Percentiles rank a stretch among this genome's conserved stretches.
Conservation (phyloP, 2,888 invertebrate species). For the Pasiphila rectangulata region DNA sequence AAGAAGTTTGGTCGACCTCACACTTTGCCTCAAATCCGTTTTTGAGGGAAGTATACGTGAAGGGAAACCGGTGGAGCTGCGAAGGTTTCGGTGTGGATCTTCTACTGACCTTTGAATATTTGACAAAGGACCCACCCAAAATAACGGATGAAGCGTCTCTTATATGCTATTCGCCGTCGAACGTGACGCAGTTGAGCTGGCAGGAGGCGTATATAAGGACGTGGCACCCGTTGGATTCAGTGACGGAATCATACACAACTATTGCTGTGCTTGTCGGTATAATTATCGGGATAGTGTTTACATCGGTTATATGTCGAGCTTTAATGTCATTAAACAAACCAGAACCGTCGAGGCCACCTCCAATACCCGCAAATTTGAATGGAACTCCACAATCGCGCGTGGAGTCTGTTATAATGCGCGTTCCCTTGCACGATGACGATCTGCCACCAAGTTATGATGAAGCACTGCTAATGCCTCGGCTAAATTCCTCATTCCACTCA, state of each 20-base stretch:
- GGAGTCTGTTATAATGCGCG: constrained; percentile 58
- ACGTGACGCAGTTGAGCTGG: constrained; percentile 85
- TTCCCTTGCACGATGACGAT: constrained; percentile 61
- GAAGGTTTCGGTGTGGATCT: constrained; percentile 83
- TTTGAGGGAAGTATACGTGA: constrained; percentile 81
- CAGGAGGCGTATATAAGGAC: constrained; percentile 83
- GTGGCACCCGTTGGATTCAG: constrained; percentile 77
- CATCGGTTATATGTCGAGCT: constrained; percentile 80
- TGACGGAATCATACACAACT: constrained; percentile 74
- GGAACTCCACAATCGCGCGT: constrained; percentile 47
- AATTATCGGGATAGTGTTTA: constrained; percentile 76
- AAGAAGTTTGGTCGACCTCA: constrained; percentile 81
- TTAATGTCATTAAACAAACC: constrained; percentile 66
- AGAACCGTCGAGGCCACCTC: constrained; percentile 53
- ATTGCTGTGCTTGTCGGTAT: constrained; percentile 77
- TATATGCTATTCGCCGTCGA: constrained; percentile 84
- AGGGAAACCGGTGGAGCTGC: constrained; percentile 89
- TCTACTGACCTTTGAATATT: constrained; percentile 80
- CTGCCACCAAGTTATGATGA: constrained; percentile 88
- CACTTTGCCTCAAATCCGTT: constrained; percentile 83
- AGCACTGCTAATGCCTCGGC: constrained; percentile 86
- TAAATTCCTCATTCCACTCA: constrained; percentile 83
- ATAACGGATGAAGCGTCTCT: constrained; percentile 66
- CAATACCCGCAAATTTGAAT: constrained; percentile 63
- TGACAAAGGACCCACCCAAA: constrained; percentile 79